Percentiles rank a stretch among this genome's conserved stretches.
phyloP scores from a whole-genome alignment of 2,113 vertebrate species.

The Ibidorhyncha struthersii region DNA sequence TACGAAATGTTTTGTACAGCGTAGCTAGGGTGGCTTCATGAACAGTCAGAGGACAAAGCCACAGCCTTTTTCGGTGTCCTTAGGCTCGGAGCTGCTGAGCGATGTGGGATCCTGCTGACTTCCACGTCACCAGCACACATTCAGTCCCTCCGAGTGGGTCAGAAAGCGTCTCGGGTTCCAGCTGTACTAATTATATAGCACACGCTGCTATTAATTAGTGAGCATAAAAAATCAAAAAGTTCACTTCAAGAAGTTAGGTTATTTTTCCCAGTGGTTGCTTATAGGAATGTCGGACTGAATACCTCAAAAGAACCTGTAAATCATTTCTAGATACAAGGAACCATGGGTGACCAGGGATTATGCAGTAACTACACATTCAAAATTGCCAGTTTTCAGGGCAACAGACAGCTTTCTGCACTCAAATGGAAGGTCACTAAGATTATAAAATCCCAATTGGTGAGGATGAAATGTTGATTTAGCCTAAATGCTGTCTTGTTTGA shows the following conservation, averaged over 20 bases:
- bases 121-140: background rate
- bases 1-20: background rate
- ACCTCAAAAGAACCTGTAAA: constrained; percentile 18
- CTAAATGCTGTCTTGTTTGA: background rate
- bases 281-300: background rate
- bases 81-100: background rate
- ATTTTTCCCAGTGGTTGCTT: background rate
- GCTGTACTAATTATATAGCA: background rate
- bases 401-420: background rate
- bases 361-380: background rate
- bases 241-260: background rate
- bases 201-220: background rate
- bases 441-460: background rate
- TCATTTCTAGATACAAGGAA: constrained; percentile 43
- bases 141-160: background rate
- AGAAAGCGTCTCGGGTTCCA: background rate
- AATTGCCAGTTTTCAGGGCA: background rate
- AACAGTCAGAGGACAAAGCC: background rate
- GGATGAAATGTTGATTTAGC: background rate
- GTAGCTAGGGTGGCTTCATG: background rate
- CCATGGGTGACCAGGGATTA: background rate
- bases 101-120: background rate
- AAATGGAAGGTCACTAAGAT: background rate
- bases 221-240: background rate
- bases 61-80: background rate